Conservation (phyloP, 2,888 invertebrate genomes). For the Drosophila maculinotata region DNA sequence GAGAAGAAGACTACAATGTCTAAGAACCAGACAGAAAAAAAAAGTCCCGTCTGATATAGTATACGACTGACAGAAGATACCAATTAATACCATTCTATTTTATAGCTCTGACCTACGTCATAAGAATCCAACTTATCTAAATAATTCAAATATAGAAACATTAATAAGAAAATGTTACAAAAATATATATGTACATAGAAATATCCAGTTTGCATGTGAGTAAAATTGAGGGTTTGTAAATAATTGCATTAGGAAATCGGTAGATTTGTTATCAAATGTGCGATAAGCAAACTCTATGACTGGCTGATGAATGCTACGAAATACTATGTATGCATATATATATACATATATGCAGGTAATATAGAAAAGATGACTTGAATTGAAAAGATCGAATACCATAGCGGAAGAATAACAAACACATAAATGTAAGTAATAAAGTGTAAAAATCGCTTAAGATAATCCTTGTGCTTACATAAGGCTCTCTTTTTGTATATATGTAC, state of each 20-base stretch:
- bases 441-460: conserved; percentile 5
- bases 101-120: conserved; percentile 1
- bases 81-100: not conserved
- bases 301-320: conserved; percentile 30
- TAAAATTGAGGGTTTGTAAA: conserved; percentile 8
- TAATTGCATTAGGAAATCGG: conserved; percentile 41
- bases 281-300: conserved; percentile 57
- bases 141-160: conserved; percentile 14
- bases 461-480: conserved; percentile 18
- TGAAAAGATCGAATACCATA: conserved; percentile 1
- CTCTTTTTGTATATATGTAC: not conserved
- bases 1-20: too few species aligned
- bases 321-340: not conserved
- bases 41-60: not conserved
- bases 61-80: not conserved
- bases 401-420: not conserved
- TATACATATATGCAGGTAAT: too few species aligned
- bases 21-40: not conserved
- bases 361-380: not conserved
- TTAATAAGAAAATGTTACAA: not conserved
- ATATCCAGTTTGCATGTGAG: conserved; percentile 6
- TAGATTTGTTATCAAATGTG: conserved; percentile 62
- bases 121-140: not conserved
- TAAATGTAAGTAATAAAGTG: not conserved
- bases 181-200: not conserved